Conservation (phyloP, 2,797 vertebrate genomes). For the Momotus momota region DNA sequence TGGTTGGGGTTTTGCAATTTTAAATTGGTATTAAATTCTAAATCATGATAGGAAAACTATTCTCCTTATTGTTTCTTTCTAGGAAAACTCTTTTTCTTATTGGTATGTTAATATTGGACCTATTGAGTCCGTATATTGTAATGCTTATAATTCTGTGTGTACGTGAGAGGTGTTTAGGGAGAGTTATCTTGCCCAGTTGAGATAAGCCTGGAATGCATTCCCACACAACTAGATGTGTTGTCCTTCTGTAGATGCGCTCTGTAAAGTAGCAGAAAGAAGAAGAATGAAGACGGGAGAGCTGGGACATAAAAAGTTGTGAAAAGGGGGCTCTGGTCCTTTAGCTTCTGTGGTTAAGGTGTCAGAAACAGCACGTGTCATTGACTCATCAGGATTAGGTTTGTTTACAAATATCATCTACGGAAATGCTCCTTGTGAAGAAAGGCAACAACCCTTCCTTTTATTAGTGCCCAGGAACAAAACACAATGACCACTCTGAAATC, state of each 20-base stretch:
- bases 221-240: background rate
- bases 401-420: background rate
- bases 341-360: background rate
- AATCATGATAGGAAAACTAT: background rate
- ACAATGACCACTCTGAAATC: background rate
- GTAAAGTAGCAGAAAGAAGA: background rate
- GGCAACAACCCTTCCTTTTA: background rate
- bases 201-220: background rate
- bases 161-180: background rate
- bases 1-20: background rate
- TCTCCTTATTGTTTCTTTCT: too few relatives aligned
- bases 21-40: background rate
- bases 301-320: background rate
- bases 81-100: background rate
- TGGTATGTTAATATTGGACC: background rate
- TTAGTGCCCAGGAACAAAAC: background rate
- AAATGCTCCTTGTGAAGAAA: background rate
- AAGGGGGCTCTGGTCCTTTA: background rate
- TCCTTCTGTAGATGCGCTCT: background rate
- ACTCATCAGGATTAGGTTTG: background rate
- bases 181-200: background rate
- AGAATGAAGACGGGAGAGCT: background rate
- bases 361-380: background rate
- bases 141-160: background rate
- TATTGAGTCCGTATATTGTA: background rate